A percentile compares a stretch with the other conserved stretches of the same genome.
These are phyloP conservation scores for Calidris pugnax DNA, from an alignment of 2,113 vertebrate species.

Conservation along the genomic window DNA sequence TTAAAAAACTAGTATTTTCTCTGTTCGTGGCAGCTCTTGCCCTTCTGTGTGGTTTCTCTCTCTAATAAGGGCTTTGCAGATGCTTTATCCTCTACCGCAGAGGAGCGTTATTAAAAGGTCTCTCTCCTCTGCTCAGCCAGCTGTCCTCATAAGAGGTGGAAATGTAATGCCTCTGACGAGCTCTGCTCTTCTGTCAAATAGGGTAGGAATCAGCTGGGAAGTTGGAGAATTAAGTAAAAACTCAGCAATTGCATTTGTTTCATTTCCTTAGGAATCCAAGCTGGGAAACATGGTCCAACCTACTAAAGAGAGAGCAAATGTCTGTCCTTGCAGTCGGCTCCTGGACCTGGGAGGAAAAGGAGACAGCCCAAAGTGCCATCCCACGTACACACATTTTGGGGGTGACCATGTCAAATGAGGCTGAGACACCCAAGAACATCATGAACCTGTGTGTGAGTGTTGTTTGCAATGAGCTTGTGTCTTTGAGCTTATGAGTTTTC, in stretches of 20 bases:
- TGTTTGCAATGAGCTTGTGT: neutral
- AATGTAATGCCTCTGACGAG: neutral
- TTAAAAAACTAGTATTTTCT: neutral
- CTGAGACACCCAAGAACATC: neutral
- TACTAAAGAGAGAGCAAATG: neutral
- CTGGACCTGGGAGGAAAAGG: neutral
- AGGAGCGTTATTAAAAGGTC: neutral
- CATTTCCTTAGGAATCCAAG: neutral
- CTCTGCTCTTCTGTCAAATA: neutral
- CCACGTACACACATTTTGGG: neutral
- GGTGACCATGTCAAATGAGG: neutral
- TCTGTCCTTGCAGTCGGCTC: fast-evolving
- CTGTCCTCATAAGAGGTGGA: neutral
- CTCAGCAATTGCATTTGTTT: neutral
- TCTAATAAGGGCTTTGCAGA: neutral
- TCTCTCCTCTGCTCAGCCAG: neutral
- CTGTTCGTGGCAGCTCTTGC: neutral
- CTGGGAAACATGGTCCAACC: fast-evolving
- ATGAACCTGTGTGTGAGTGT: neutral
- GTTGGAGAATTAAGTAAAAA: neutral
- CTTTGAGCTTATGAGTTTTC: neutral
- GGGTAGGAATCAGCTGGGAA: neutral
- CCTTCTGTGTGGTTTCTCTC: neutral
- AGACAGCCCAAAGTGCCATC: neutral
- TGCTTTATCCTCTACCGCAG: neutral